Evolutionary conservation across 2,113 vertebrate genomes (phyloP), one percentile per base, ranked within the genome.

Genomic region (Cepphus grylle): DNA sequence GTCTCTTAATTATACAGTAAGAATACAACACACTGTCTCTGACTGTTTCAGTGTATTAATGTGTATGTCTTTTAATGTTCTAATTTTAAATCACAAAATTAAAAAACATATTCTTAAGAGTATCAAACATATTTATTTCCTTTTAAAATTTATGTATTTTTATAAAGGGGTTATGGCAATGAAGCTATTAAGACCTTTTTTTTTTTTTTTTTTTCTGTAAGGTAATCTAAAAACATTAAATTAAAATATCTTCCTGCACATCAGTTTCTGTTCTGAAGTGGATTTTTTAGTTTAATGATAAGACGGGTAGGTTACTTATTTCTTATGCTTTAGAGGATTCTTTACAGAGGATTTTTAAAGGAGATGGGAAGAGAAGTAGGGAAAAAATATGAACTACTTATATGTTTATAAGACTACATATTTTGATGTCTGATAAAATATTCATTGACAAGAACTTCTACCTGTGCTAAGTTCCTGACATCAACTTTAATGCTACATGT

Each of bases 11-110:
- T 38, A 25, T 25, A 26, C 2, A n/a, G 2, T 34, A 65, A 49
- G 56, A 50, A 59, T 47, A 42, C 0, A 9, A 34, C 21, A 58
- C 21, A 12, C 5, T 0, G 0, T 29, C 42, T 70, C 42, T 78
- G 59, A 36, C 10, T 86, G 32, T 52, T 82, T 82, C 36, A 56
- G 13, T 61, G 20, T 43, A 30, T 58, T 86, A 15, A 38, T 4
- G 11, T 2, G 11, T 40, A 45, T 15, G 42, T 36, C 4, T 79
- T 89, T 43, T 38, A 42, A 65, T 52, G 11, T 23, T 74, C 5
- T 52, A 52, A 32, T 71, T 79, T 81, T 78, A 85, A 85, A 82
- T 38, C 7, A 19, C 4, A 56, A 6, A 61, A 47, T 52, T 53
- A 16, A 45, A 67, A 67, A 45, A 74, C 42, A 7, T 26, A 42